Evolutionary conservation across 2,113 vertebrate species (phyloP).

Genomic region (Leucoraja erinaceus): DNA sequence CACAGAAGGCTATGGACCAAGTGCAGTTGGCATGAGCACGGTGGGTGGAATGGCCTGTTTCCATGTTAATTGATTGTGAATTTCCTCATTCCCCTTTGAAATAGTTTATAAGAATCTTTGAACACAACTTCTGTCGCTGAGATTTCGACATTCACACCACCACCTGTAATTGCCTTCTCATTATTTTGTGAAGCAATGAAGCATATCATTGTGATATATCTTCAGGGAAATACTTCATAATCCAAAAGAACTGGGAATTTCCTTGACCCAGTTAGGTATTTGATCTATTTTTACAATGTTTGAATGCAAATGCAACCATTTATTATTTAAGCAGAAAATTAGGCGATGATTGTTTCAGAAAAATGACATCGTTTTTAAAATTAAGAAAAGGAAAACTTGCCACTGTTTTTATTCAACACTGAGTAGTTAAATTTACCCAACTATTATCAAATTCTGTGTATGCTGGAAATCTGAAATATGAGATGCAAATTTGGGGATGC

Average conservation of each 20-base stretch:
- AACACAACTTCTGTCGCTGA: background rate
- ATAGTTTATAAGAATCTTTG: background rate
- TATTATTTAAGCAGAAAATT: background rate
- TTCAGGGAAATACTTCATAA: background rate
- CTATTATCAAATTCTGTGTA: background rate
- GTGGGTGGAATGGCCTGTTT: too few relatives aligned
- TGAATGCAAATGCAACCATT: background rate
- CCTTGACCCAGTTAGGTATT: background rate
- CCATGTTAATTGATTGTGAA: too few relatives aligned
- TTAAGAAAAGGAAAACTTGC: background rate
- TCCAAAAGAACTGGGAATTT: background rate
- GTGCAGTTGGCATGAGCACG: too few relatives aligned
- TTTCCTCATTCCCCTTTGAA: background rate
- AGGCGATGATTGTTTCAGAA: background rate
- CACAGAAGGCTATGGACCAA: too few relatives aligned
- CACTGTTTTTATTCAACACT: background rate
- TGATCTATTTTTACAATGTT: background rate
- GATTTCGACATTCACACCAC: background rate
- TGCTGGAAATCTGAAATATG: background rate
- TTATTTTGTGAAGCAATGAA: background rate
- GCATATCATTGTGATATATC: too few relatives aligned
- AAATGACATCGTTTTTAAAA: background rate
- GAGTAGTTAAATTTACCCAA: background rate
- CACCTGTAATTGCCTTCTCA: background rate
- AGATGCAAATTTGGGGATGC: too few relatives aligned